Percentiles rank a stretch among this genome's conserved stretches.
Evolutionary conservation across 2,888 invertebrate species (phyloP).

Genomic region (Conomelus anceps): DNA sequence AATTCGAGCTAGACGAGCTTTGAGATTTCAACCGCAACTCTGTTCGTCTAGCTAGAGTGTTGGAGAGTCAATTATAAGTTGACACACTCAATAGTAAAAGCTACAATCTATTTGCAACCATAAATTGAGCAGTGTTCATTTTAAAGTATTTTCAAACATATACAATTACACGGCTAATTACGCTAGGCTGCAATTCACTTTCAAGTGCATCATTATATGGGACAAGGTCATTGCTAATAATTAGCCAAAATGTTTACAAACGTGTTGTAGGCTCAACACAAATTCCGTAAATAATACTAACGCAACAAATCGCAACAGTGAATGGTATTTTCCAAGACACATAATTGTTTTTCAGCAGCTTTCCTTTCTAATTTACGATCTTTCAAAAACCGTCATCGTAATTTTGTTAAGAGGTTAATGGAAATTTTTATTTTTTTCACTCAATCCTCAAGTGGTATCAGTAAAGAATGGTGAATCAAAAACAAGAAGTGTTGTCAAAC

Average conservation of each 20-base stretch:
- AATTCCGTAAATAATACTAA: neutral
- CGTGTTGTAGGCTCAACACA: no score
- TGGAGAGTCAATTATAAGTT: no score
- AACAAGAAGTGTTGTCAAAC: neutral
- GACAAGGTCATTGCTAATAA: neutral
- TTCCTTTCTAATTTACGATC: neutral
- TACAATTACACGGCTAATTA: neutral
- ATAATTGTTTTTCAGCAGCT: neutral
- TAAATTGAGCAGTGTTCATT: neutral
- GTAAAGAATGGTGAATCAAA: neutral
- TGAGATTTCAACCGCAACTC: no score
- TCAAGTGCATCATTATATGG: neutral
- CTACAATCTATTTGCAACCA: neutral
- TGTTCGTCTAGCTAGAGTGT: no score
- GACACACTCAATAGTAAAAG: neutral
- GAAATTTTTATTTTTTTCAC: neutral
- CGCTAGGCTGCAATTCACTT: neutral
- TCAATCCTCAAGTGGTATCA: neutral
- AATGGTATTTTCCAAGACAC: neutral
- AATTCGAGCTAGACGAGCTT: no score
- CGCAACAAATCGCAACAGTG: neutral
- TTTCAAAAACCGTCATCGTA: neutral
- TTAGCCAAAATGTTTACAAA: neutral
- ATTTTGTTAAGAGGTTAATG: neutral
- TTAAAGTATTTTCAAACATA: neutral